Base-by-base conservation (phyloP, 1,140 invertebrate species). In the Euura lappo region DNA sequence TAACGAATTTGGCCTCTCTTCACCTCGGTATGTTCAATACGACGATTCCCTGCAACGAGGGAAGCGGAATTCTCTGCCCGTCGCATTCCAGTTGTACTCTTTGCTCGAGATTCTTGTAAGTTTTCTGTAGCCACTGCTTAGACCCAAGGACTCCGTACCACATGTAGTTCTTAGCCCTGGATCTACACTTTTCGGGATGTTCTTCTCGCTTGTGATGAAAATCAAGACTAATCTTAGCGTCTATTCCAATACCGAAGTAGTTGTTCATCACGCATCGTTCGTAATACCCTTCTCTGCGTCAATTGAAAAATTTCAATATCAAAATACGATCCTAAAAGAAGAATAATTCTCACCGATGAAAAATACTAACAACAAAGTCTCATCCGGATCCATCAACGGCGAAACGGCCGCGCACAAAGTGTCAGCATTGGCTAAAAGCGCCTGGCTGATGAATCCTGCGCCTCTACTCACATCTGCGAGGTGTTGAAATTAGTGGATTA, bases 211-310 rank as follows among this genome's bases (percentile, higher is more conserved):
- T 98, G 80, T 98, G 96, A 87, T 99, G 98, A 85, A 99, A 99
- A 82, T 99, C 97, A 7, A 99, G 86, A 7, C 97, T 97, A 44
- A 99, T 99, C 87, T 99, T 99, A 1, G 98, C 98, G 89, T 99
- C 98, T 68, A 99, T 96, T 10, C 98, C 98, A 83, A 99, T 99
- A 1, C 98, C 98, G 87, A 99, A 99, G 86, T 99, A 99, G 85
- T 99, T 99, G 84, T 99, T 99, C 98, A 99, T 99, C 1, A 99
- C 97, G 76, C 96, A 97, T 76, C 94, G 93, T 87, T 99, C 98
- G 78, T 94, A 94, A 85, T 97, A 98, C 3, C 96, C 96, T 88
- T 97, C 95, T 83, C 92, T 93, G 81, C 72, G 66, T 1, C 71
- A 64, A 44, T 72, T 60, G 3, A 7, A 72, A 47, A 72, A 28